Conservation (phyloP, 2,797 vertebrate species). For the Limosa lapponica region DNA sequence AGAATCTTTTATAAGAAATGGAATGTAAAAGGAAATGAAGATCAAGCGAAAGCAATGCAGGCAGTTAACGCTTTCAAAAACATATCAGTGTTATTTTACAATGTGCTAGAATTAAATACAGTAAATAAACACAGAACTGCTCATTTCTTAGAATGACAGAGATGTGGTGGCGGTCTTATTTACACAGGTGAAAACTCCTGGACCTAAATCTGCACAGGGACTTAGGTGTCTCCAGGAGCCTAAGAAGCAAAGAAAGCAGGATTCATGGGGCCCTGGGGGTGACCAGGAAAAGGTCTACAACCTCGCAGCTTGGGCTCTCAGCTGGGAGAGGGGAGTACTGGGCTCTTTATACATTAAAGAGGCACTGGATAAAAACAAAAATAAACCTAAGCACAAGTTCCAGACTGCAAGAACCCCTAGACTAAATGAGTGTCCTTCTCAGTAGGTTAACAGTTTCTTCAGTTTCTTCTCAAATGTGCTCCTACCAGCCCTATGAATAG, state of each 20-base stretch:
- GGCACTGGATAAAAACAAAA: slow-evolving; percentile 31
- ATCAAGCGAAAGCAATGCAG: not conserved
- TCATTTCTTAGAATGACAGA: slow-evolving; percentile 53
- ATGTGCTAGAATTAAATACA: slow-evolving; percentile 57
- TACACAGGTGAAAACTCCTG: slow-evolving; percentile 62
- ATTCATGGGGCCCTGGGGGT: slow-evolving; percentile 35
- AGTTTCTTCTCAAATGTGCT: not conserved
- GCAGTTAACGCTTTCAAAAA: slow-evolving; percentile 49
- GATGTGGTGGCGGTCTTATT: slow-evolving; percentile 55
- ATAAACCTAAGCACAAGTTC: slow-evolving; percentile 22
- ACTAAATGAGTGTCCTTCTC: not conserved
- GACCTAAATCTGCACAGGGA: slow-evolving; percentile 42
- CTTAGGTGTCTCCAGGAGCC: slow-evolving; percentile 46
- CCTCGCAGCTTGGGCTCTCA: not conserved
- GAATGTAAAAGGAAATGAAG: slow-evolving; percentile 41
- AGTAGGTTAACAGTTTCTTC: not conserved
- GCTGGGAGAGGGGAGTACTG: slow-evolving; percentile 3
- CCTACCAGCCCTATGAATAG: not conserved
- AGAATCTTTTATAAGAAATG: slow-evolving; percentile 1
- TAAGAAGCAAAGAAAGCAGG: slow-evolving; percentile 35
- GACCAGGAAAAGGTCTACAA: slow-evolving; percentile 48
- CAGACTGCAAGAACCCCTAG: not conserved
- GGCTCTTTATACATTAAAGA: slow-evolving; percentile 28
- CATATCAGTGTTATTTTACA: slow-evolving; percentile 43
- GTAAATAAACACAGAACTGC: slow-evolving; percentile 60